Conservation (phyloP, 2,113 vertebrate genomes). For the Atractosteus spatula region DNA sequence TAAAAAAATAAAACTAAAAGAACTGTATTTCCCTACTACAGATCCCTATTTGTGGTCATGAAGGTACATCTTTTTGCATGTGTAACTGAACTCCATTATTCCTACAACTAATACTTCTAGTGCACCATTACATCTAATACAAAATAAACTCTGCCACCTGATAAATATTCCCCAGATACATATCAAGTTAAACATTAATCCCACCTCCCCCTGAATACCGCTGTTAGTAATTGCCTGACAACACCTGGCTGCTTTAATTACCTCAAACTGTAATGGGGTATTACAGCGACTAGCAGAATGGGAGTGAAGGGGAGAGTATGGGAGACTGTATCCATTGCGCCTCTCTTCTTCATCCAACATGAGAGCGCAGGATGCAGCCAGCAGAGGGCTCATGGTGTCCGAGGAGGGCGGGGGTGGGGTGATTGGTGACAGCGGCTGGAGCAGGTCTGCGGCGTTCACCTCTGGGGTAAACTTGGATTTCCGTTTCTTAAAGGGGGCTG, state of each 20-base stretch:
- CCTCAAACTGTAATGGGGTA: constrained; percentile 96
- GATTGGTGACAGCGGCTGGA: constrained; percentile 83
- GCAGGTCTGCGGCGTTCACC: constrained; percentile 69
- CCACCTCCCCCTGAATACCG: no score
- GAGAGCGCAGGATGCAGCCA: constrained; percentile 65
- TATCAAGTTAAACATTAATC: no score
- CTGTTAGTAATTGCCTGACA: no score
- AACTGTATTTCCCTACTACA: no score
- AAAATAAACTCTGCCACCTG: no score
- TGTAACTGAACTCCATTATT: no score
- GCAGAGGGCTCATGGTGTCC: constrained; percentile 70
- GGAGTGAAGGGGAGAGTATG: constrained; percentile 85
- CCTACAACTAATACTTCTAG: no score
- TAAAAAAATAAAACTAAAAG: no score
- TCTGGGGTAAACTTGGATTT: constrained; percentile 83
- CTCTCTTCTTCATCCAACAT: constrained; percentile 70
- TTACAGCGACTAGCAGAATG: constrained; percentile 93
- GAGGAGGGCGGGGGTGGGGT: constrained; percentile 76
- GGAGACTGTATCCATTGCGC: constrained; percentile 71
- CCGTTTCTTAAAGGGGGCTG: constrained; percentile 90
- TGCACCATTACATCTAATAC: no score
- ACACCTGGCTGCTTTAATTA: constrained; percentile 45
- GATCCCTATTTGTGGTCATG: no score
- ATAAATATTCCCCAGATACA: no score
- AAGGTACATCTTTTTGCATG: no score